Evolutionary conservation across 2,888 invertebrate genomes (phyloP), one percentile per base, ranked within the genome.

Genomic region (Candidula unifasciata): DNA sequence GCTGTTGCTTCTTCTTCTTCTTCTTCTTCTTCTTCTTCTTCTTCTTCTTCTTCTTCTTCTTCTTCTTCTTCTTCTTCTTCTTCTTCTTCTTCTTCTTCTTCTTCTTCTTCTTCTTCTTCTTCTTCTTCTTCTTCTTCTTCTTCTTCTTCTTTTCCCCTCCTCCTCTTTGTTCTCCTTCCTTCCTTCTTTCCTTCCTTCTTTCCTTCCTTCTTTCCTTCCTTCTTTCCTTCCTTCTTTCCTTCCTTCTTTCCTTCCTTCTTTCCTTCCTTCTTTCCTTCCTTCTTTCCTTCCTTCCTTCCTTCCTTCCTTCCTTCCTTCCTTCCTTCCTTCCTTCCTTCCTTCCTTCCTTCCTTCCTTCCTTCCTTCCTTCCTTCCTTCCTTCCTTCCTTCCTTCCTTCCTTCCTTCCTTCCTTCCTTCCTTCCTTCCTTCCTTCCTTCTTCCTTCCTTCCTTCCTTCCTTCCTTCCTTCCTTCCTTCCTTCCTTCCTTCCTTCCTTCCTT

Each of bases 1-100:
- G 5, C n/a, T n/a, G 5, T 16, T 60, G 5, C 37, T 76, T 76
- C 76, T 76, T 76, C 76, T 76, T 76, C 76, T 76, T 76, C 52
- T 76, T 76, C 76, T 76, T 76, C 71, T 69, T 69, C 71, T 76
- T 37, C 76, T 76, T 76, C 52, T 76, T 76, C 52, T 76, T 69
- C 18, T n/a, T 69, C 71, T 69, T 69, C 71, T 69, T 69, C 71
- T 69, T 69, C 71, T 69, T 69, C 71, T 69, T 69, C 71, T 69
- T 69, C 71, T 69, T 69, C 71, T 69, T 69, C 71, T 69, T 69
- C 71, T 69, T 69, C 71, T 69, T 69, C 71, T 69, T 69, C 71
- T 69, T 69, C 71, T 69, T 69, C 71, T 60, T n/a, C n/a, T 69
- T 27, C n/a, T 69, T 35, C n/a, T n/a, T 60, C n/a, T 60, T 60